These are phyloP conservation scores for Eubasilissa splendida DNA, from an alignment of 2,888 invertebrate genomes.

Conservation along the genomic window DNA sequence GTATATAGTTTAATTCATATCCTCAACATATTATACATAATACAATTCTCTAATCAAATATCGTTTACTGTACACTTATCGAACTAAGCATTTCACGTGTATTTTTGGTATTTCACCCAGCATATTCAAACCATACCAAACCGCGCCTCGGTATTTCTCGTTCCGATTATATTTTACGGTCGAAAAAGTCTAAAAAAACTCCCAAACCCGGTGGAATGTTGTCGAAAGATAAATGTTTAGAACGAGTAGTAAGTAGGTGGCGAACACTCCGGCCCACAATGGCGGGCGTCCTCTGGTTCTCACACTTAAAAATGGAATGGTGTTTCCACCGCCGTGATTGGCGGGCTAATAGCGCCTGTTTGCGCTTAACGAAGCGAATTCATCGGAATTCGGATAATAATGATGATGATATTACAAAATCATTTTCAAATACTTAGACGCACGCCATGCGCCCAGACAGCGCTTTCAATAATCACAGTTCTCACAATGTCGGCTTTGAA, in stretches of 20 bases:
- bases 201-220: neutral
- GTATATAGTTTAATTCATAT: too few species aligned
- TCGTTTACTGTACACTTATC: too few species aligned
- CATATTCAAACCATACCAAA: too few species aligned
- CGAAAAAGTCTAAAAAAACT: neutral
- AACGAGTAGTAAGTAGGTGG: too few species aligned
- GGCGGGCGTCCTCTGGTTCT: neutral
- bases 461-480: too few species aligned
- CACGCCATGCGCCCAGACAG: neutral
- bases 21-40: too few species aligned
- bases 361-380: slow-evolving; percentile 14
- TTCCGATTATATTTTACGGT: neutral
- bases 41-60: too few species aligned
- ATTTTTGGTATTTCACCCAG: too few species aligned
- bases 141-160: neutral
- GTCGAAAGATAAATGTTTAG: neutral
- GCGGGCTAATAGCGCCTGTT: neutral
- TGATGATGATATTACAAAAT: slow-evolving; percentile 24
- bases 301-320: slow-evolving; percentile 19
- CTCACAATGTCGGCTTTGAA: too few species aligned
- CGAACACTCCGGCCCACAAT: neutral
- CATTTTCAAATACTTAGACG: neutral
- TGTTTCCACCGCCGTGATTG: slow-evolving; percentile 24
- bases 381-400: slow-evolving; percentile 22
- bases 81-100: too few species aligned